Evolutionary conservation across 1,140 invertebrate species (phyloP).

Genomic region (Diploscapter pachys): DNA sequence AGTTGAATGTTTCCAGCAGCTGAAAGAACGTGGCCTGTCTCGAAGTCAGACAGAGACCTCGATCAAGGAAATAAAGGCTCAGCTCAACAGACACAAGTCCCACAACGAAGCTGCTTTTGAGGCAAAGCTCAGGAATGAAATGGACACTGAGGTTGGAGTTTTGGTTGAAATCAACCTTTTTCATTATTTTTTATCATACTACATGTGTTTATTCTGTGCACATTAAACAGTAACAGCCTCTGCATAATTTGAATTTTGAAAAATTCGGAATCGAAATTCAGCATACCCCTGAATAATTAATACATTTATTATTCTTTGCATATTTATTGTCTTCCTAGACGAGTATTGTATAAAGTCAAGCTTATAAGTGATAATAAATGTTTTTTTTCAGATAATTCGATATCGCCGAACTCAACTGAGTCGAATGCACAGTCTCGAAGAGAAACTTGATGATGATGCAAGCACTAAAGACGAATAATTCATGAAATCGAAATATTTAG

Average conservation of each 20-base stretch:
- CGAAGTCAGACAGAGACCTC: conserved; percentile 36
- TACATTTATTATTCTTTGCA: no score
- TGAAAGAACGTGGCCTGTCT: conserved; percentile 41
- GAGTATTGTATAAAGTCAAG: no score
- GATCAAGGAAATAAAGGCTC: conserved; percentile 71
- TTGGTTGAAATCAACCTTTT: no score
- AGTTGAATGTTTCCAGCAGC: conserved; percentile 35
- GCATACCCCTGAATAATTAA: no score
- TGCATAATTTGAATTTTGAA: no score
- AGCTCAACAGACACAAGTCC: conserved; percentile 81
- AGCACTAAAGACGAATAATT: neutral
- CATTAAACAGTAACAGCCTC: no score
- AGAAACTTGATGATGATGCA: conserved; percentile 78
- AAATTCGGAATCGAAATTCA: no score
- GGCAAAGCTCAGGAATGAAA: conserved; percentile 29
- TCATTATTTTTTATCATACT: no score
- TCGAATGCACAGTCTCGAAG: conserved; percentile 79
- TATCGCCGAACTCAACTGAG: conserved; percentile 85
- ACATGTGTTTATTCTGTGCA: no score
- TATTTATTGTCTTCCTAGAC: no score
- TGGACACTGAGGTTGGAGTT: conserved; percentile 62
- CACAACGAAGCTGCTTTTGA: conserved; percentile 73
- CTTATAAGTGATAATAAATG: no score
- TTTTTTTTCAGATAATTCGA: conserved; percentile 76
- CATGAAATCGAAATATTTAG: conserved; percentile 67